Base-by-base conservation (phyloP, 2,797 vertebrate species). In the Euphonia xanthogaster region DNA sequence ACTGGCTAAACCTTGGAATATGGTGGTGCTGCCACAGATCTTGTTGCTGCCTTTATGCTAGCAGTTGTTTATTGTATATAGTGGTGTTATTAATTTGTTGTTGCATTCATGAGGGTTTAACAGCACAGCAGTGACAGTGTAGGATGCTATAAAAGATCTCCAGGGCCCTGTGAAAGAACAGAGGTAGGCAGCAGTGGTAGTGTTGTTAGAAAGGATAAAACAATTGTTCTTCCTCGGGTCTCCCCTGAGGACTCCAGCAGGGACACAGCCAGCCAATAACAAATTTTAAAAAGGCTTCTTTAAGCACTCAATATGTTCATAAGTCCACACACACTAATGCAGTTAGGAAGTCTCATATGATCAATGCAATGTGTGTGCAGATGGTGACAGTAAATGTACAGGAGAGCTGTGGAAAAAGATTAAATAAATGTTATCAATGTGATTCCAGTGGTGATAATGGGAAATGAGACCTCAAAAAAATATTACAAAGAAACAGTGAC, bases 111-210 rank as follows among this genome's bases (percentile, higher is more conserved):
- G 93, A 94, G 88, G 82, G 53, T 67, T 95, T 97, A 96, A 96
- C 91, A 95, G 67, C 91, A 37, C 95, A 93, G 90, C 77, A 88
- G 93, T 84, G 90, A 93, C 91, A 74, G 53, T 47, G 70, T 67
- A 92, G 95, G 95, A 94, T 96, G 91, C 82, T 94, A 85, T 96
- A 96, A 96, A 88, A 92, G 94, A 96, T 97, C 95, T 96, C 96
- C 35, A 76, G 95, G 90, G 96, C 50, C 87, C 82, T 37, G 82
- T 94, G 90, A 94, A 97, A 94, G 80, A 95, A 88, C 82, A 88
- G 85, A 79, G 94, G 15, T 84, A 96, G 94, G 85, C 89, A 97
- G 73, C 66, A 84, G 82, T 19, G 71, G 86, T 89, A 76, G 86
- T 58, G 54, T 73, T 93, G 47, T 70, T 79, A 87, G 67, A 74